These are phyloP conservation scores for Diachasma alloeum DNA, from an alignment of 1,140 invertebrate species.

Conservation along the genomic window DNA sequence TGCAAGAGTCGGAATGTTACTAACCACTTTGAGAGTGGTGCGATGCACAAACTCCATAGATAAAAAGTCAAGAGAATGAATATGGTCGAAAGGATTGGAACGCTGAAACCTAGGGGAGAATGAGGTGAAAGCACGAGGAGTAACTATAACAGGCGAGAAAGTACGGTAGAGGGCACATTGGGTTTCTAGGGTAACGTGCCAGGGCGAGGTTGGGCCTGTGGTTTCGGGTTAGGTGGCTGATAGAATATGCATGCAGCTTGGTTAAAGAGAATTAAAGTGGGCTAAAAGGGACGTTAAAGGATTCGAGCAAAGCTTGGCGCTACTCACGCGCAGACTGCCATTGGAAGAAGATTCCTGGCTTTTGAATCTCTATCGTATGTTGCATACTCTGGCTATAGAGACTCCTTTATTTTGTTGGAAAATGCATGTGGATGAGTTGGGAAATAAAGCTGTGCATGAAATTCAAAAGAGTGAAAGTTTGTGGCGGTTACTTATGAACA, in stretches of 20 bases:
- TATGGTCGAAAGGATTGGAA: background rate
- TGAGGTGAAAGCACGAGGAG: background rate
- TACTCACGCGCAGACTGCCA: background rate
- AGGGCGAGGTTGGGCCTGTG: background rate
- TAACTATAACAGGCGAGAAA: background rate
- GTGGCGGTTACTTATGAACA: background rate
- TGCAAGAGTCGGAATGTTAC: too few species aligned
- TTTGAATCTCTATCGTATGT: background rate
- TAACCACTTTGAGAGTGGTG: too few species aligned
- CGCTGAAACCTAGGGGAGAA: background rate
- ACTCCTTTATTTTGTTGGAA: background rate
- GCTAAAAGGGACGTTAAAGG: conserved; percentile 6
- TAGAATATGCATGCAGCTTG: conserved; percentile 12
- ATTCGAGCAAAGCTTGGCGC: background rate
- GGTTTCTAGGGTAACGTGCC: conserved; percentile 17
- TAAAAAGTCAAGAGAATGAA: background rate
- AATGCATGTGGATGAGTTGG: background rate
- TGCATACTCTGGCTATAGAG: background rate
- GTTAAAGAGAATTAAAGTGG: conserved; percentile 11
- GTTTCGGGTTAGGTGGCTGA: background rate
- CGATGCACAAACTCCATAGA: too few species aligned
- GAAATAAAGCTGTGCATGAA: background rate
- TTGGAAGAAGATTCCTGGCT: background rate
- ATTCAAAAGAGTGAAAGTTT: background rate
- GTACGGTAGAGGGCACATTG: background rate